phyloP scores from a whole-genome alignment of 2,888 invertebrate species.

The Scaptomyza parva region DNA sequence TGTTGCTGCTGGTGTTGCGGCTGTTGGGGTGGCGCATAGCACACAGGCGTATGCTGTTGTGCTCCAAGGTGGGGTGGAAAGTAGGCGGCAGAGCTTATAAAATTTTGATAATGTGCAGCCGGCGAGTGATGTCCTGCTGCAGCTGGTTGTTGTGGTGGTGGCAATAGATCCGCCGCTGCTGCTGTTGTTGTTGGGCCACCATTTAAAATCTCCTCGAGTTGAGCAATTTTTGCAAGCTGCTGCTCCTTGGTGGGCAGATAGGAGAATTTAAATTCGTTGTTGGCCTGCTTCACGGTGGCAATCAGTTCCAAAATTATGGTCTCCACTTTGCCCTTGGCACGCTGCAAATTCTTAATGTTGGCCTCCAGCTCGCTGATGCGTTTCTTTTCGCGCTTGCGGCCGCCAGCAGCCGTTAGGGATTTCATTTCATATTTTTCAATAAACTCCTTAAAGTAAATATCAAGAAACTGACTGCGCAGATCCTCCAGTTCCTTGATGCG shows the following conservation, averaged over 20 bases:
- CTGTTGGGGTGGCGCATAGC: slow-evolving; percentile 81
- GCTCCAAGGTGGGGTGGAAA: slow-evolving; percentile 55
- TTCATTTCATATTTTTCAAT: slow-evolving; percentile 82
- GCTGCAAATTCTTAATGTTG: slow-evolving; percentile 83
- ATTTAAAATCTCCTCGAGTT: slow-evolving; percentile 63
- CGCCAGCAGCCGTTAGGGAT: slow-evolving; percentile 72
- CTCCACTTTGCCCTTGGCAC: slow-evolving; percentile 84
- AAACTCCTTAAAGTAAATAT: slow-evolving; percentile 84
- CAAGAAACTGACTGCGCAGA: slow-evolving; percentile 82
- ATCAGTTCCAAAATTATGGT: slow-evolving; percentile 83
- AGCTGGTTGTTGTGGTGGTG: not conserved
- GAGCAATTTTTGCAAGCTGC: slow-evolving; percentile 79
- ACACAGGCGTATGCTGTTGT: slow-evolving; percentile 74
- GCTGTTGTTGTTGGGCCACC: slow-evolving; percentile 24
- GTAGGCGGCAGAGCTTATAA: slow-evolving; percentile 50
- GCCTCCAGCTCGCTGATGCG: slow-evolving; percentile 82
- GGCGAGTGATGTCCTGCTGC: slow-evolving; percentile 2
- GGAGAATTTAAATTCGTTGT: slow-evolving; percentile 83
- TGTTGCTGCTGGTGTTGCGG: slow-evolving; percentile 62
- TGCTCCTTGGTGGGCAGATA: slow-evolving; percentile 85
- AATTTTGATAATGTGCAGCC: slow-evolving; percentile 44
- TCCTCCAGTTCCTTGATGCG: slow-evolving; percentile 83
- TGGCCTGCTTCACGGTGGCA: slow-evolving; percentile 83
- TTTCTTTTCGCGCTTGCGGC: slow-evolving; percentile 84
- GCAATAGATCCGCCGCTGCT: slow-evolving; percentile 1